Percentiles rank a stretch among this genome's conserved stretches.
These are phyloP conservation scores for Potamarius usumacintae DNA, from an alignment of 2,113 vertebrate species.

Conservation along the genomic window DNA sequence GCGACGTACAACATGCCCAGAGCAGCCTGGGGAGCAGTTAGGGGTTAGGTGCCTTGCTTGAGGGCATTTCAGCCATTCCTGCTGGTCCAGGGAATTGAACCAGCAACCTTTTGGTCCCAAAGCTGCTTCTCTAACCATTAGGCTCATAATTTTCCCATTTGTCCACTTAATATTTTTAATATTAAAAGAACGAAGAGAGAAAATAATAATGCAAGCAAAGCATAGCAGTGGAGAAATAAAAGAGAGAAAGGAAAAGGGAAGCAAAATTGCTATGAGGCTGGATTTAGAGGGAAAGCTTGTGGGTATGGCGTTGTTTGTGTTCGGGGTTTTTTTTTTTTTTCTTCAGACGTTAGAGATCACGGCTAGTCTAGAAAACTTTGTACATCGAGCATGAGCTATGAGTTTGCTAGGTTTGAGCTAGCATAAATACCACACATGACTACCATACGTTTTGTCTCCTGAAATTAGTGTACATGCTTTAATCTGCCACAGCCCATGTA, in stretches of 20 bases:
- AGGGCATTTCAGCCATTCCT: no score
- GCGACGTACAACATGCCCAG: no score
- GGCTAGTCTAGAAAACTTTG: not conserved
- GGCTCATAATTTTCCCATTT: not conserved
- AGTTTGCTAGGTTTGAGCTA: conserved; percentile 2
- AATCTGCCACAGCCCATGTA: conserved; percentile 9
- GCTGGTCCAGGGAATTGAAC: no score
- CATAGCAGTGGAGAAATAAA: not conserved
- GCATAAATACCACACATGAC: not conserved
- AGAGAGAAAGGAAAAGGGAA: not conserved
- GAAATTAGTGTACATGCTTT: conserved; percentile 16
- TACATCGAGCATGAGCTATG: not conserved
- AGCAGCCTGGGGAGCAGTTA: no score
- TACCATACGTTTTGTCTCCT: not conserved
- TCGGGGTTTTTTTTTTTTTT: not conserved
- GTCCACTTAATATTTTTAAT: not conserved
- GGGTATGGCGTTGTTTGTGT: not conserved
- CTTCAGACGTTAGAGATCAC: not conserved
- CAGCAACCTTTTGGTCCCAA: no score
- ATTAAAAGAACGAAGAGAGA: not conserved
- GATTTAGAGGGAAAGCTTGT: not conserved
- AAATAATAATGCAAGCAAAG: not conserved
- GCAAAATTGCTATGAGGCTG: not conserved
- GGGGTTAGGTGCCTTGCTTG: no score
- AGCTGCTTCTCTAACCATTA: no score